Evolutionary conservation across 2,113 vertebrate genomes (phyloP).

Genomic region (Scolopax mira): DNA sequence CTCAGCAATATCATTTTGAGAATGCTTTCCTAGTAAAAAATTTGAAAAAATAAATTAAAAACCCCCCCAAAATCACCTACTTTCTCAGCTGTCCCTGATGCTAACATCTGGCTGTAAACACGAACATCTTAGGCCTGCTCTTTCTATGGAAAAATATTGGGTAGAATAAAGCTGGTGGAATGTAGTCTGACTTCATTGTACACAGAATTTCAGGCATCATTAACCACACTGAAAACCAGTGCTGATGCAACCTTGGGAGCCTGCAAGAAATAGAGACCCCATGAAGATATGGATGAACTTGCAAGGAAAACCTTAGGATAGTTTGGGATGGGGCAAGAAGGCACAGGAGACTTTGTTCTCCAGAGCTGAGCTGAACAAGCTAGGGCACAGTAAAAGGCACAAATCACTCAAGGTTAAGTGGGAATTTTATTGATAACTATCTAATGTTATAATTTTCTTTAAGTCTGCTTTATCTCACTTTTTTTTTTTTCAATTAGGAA

Average conservation of each 20-base stretch:
- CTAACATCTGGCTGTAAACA: background rate
- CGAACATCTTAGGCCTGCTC: background rate
- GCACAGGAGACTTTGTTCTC: background rate
- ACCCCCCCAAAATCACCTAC: rapidly evolving
- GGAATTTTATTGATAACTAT: background rate
- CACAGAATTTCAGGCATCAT: background rate
- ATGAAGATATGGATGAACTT: background rate
- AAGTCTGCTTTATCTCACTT: background rate
- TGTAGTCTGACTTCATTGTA: background rate
- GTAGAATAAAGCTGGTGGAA: background rate
- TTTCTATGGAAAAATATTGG: background rate
- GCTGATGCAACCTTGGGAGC: background rate
- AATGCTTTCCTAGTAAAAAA: background rate
- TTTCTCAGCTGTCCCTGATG: background rate
- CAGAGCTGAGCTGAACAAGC: background rate
- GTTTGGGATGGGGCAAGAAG: background rate
- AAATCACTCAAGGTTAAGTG: background rate
- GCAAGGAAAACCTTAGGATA: background rate
- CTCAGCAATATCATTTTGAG: background rate
- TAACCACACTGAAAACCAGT: background rate
- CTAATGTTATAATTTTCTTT: background rate
- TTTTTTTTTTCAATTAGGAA: background rate
- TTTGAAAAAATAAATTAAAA: background rate
- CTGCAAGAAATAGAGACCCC: background rate
- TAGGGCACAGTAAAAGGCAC: background rate